Evolutionary conservation across 1,140 invertebrate species (phyloP), one percentile per base, ranked within the genome.

Genomic region (Orchesella cincta): DNA sequence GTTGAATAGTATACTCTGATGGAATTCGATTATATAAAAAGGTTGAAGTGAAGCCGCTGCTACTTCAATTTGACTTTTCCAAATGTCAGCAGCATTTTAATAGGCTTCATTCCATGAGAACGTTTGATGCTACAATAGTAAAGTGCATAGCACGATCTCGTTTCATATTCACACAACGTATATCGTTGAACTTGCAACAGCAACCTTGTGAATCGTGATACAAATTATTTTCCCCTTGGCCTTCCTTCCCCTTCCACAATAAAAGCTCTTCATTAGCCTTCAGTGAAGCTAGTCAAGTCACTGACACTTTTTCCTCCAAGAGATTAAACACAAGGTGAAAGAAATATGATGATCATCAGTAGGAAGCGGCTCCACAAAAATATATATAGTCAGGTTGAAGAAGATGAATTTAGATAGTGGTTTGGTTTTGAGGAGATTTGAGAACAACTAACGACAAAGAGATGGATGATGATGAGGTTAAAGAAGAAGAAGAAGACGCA

Each of bases 41-140:
- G n/a, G n/a, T n/a, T n/a, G n/a, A n/a, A n/a, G n/a, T n/a, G n/a
- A n/a, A n/a, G n/a, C n/a, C n/a, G n/a, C 3, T 5, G 3, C 23
- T n/a, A 57, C 54, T 57, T 31, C 23, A 14, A 29, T 67, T 67
- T 67, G 62, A 33, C 62, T 67, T 67, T 67, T 67, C 62, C 62
- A 67, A 67, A 67, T 67, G 62, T 67, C 62, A 67, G 62, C 62
- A 67, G 8, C 23, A 18, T 67, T 67, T 67, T 67, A 67, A 18
- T 67, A 67, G n/a, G n/a, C n/a, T n/a, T n/a, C n/a, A n/a, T n/a
- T n/a, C n/a, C n/a, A n/a, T n/a, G n/a, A n/a, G n/a, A n/a, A n/a
- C n/a, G n/a, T n/a, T n/a, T n/a, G n/a, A n/a, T n/a, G n/a, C n/a
- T n/a, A n/a, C n/a, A n/a, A n/a, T n/a, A n/a, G n/a, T n/a, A n/a